Evolutionary conservation across 2,888 invertebrate species (phyloP), one percentile per base, ranked within the genome.

Genomic region (Drosophila nr. perissopoda): DNA sequence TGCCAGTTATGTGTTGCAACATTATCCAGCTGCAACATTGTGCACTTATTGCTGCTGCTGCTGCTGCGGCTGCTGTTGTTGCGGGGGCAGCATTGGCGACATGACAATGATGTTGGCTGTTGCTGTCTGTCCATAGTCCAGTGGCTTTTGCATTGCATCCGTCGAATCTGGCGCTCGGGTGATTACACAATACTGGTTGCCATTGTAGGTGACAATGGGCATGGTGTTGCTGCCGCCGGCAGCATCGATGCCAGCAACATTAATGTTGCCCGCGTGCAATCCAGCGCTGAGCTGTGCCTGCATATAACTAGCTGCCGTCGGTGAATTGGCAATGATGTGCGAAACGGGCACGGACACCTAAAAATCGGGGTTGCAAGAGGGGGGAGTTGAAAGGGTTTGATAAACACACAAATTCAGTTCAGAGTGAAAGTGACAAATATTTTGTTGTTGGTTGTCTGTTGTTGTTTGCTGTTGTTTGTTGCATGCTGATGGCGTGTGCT

Each of bases 321-420:
- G 92, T 48, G 92, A 92, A 75, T 92, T 91, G 72, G 91, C 92
- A 82, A 92, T 92, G 81, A 92, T 91, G 84, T 92, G 90, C 77
- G 92, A 89, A 48, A 86, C 89, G 73, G 85, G 89, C 81, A 92
- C 92, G 79, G 85, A 88, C 85, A 92, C 92, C 92, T 92, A 81
- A 8, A 46, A 16, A 53, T 62, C 70, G 56, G 18, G 27, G 77
- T 25, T 4, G 76, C 59, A 81, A 71, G 64, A 81, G 65, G 63
- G 79, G 36, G 38, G n/a, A 16, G 34, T 81, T 81, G 72, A 79
- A 77, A 75, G 69, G 60, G 74, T 25, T 46, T 38, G 38, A 76
- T 64, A 63, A 58, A 71, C 56, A 65, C 46, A 63, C 40, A 66
- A 31, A 53, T 34, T 53, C 33, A 33, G 33, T 34, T 16, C 67